Conservation (phyloP, 2,888 invertebrate genomes). For the Slavum lentiscoides region DNA sequence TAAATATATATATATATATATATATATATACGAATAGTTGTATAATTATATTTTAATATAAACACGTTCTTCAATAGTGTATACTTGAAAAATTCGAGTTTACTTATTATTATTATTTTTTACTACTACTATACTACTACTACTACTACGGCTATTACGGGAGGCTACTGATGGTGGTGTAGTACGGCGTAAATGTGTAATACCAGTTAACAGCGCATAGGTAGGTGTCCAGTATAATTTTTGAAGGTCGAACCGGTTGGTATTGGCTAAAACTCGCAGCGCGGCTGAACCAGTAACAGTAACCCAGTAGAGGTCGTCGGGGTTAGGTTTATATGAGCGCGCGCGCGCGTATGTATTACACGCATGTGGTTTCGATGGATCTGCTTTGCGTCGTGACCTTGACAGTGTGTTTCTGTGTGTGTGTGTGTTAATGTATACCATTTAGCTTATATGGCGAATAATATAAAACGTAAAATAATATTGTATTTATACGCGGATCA, state of each 20-base stretch:
- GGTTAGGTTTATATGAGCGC: constrained; percentile 9
- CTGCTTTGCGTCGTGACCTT: constrained; percentile 24
- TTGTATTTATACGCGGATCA: too few species aligned
- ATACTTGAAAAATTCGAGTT: constrained; percentile 16
- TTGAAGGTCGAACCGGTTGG: constrained; percentile 49
- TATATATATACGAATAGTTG: neutral
- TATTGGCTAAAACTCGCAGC: constrained; percentile 15
- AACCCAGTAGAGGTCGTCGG: constrained; percentile 41
- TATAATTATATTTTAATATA: constrained; percentile 21
- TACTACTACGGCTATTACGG: too few species aligned
- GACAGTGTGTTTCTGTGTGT: constrained; percentile 10
- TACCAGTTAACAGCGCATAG: constrained; percentile 22
- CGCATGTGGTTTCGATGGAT: constrained; percentile 2
- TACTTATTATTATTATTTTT: too few species aligned
- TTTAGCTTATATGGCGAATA: too few species aligned
- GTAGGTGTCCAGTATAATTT: constrained; percentile 22
- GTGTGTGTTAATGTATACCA: too few species aligned
- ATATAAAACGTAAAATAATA: too few species aligned
- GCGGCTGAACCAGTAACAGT: constrained; percentile 41
- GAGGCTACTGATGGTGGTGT: neutral
- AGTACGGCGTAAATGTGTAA: neutral
- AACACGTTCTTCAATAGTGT: constrained; percentile 30
- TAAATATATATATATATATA: neutral
- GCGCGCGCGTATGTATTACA: neutral
- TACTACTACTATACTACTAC: too few species aligned